Percentiles rank a stretch among this genome's conserved stretches.
Evolutionary conservation across 2,113 vertebrate genomes (phyloP).

Genomic region (Albula glossodonta): DNA sequence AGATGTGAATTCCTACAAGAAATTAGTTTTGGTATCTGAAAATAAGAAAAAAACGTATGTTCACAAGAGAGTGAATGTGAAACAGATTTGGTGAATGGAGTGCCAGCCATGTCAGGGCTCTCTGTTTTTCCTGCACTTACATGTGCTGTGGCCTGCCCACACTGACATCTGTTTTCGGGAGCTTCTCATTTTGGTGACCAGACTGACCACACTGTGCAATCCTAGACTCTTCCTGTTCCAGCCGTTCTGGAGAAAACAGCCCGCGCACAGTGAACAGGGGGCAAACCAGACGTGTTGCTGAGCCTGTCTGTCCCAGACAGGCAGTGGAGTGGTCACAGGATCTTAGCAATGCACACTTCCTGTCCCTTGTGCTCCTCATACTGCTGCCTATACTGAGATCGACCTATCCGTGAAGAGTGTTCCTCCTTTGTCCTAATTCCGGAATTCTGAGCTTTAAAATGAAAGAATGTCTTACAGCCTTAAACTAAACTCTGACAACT

Average conservation of each 20-base stretch:
- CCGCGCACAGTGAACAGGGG: not conserved
- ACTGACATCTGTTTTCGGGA: too few species aligned
- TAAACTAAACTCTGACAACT: too few species aligned
- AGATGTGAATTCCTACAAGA: not conserved
- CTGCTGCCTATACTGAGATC: too few species aligned
- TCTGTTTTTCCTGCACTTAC: not conserved
- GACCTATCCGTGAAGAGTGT: too few species aligned
- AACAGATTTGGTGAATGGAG: not conserved
- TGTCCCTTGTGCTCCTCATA: too few species aligned
- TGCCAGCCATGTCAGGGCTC: not conserved
- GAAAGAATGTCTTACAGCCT: too few species aligned
- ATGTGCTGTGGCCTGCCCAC: not conserved
- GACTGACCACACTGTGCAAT: not conserved
- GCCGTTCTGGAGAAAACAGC: not conserved
- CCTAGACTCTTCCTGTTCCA: not conserved
- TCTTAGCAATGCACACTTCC: too few species aligned
- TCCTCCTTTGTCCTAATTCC: too few species aligned
- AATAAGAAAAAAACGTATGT: not conserved
- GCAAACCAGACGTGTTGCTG: not conserved
- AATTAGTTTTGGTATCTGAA: too few species aligned
- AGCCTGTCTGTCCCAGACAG: too few species aligned
- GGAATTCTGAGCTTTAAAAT: too few species aligned
- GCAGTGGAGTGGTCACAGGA: too few species aligned
- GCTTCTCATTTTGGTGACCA: not conserved
- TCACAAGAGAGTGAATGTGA: not conserved